phyloP scores from a whole-genome alignment of 1,140 invertebrate species.

The Triops longicaudatus region DNA sequence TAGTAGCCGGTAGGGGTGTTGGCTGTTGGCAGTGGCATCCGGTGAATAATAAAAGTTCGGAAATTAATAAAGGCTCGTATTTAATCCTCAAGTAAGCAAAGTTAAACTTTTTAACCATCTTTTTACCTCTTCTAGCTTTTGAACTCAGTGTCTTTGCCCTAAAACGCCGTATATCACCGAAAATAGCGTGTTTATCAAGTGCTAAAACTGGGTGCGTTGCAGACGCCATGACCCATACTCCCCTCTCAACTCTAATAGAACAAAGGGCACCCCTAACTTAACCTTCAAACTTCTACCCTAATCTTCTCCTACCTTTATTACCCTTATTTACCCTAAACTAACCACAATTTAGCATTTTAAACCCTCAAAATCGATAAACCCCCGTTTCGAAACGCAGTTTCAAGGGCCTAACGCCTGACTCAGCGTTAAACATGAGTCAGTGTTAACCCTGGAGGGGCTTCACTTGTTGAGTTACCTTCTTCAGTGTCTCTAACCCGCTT shows the following conservation, averaged over 20 bases:
- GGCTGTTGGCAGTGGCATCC: slow-evolving; percentile 9
- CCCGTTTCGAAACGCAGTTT: not conserved
- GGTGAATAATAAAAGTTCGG: not conserved
- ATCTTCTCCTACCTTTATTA: not conserved
- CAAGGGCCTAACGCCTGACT: not conserved
- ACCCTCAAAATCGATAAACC: not conserved
- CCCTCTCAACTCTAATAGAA: not conserved
- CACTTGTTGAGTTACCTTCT: not conserved
- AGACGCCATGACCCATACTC: not conserved
- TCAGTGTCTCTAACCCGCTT: too few species aligned
- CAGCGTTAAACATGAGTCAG: not conserved
- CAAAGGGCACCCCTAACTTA: not conserved
- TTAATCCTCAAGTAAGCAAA: not conserved
- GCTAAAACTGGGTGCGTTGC: not conserved
- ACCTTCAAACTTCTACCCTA: too few species aligned
- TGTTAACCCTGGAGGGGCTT: not conserved
- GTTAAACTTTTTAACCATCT: not conserved
- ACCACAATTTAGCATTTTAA: too few species aligned
- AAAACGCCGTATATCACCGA: not conserved
- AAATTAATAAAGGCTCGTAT: not conserved
- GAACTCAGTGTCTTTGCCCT: not conserved
- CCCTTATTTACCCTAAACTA: too few species aligned
- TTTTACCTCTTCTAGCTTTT: not conserved
- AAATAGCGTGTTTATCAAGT: not conserved
- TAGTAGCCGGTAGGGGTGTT: slow-evolving; percentile 6